Percentiles rank a stretch among this genome's conserved stretches.
phyloP scores from a whole-genome alignment of 2,888 invertebrate species.

The Chrysotoxum bicinctum region DNA sequence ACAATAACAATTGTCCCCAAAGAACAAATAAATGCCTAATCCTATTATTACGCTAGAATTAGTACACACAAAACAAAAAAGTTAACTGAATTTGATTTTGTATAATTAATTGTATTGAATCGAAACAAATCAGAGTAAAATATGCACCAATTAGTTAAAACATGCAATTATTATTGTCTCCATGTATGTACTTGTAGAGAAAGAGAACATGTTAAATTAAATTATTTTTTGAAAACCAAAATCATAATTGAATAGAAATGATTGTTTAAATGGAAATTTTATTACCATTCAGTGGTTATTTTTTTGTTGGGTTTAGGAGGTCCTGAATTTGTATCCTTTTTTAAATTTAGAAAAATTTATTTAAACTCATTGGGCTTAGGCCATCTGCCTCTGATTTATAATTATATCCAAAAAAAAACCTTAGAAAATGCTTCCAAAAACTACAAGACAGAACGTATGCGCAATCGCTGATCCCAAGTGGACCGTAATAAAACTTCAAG shows the following conservation, averaged over 20 bases:
- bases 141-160: background rate
- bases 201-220: too few relatives aligned
- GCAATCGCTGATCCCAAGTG: constrained; percentile 76
- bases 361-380: constrained; percentile 1
- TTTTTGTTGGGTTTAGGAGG: background rate
- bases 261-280: background rate
- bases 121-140: background rate
- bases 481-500: constrained; percentile 76
- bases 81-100: background rate
- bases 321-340: background rate
- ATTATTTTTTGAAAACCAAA: background rate
- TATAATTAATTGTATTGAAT: background rate
- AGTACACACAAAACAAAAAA: background rate
- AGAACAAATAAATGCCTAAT: background rate
- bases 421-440: constrained; percentile 5
- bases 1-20: background rate
- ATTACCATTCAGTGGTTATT: background rate
- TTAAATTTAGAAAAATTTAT: constrained; percentile 41
- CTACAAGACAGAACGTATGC: constrained; percentile 23
- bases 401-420: constrained; percentile 18
- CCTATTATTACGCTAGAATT: background rate
- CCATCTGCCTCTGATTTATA: constrained; percentile 59
- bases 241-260: background rate
- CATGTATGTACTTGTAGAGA: too few relatives aligned
- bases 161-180: background rate